These are phyloP conservation scores for Notiomystis cincta DNA, from an alignment of 2,113 vertebrate genomes.

Conservation along the genomic window DNA sequence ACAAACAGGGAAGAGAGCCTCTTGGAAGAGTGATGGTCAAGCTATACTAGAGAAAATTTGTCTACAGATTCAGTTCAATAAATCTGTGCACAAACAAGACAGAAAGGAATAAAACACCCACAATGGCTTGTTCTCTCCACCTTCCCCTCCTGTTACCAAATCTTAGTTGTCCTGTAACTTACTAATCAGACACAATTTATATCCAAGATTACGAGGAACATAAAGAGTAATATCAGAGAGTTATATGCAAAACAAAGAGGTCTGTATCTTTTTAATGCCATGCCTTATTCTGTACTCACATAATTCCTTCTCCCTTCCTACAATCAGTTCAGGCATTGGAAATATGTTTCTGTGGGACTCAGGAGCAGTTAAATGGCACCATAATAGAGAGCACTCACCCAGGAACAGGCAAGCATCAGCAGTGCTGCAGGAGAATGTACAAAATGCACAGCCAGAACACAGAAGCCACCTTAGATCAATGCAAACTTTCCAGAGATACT, in stretches of 20 bases:
- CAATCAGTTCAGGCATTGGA: background rate
- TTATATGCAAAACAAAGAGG: background rate
- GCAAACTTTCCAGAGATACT: background rate
- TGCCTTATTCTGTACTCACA: background rate
- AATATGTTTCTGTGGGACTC: background rate
- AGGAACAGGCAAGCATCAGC: background rate
- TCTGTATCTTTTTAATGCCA: background rate
- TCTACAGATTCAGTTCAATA: background rate
- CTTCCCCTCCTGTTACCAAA: background rate
- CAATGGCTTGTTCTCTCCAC: background rate
- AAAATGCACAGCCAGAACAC: background rate
- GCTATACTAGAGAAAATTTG: background rate
- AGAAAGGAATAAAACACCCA: background rate
- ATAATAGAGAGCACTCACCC: background rate
- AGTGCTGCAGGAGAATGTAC: background rate
- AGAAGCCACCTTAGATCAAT: background rate
- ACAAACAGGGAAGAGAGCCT: background rate
- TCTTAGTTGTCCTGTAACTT: background rate
- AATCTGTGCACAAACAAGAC: background rate
- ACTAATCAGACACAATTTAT: background rate
- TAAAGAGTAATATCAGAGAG: background rate
- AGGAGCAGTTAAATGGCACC: background rate
- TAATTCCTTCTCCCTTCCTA: background rate
- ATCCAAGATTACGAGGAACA: background rate
- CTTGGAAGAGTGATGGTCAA: background rate